Evolutionary conservation across 2,797 vertebrate species (phyloP).

Genomic region (Peromyscus nudipes): DNA sequence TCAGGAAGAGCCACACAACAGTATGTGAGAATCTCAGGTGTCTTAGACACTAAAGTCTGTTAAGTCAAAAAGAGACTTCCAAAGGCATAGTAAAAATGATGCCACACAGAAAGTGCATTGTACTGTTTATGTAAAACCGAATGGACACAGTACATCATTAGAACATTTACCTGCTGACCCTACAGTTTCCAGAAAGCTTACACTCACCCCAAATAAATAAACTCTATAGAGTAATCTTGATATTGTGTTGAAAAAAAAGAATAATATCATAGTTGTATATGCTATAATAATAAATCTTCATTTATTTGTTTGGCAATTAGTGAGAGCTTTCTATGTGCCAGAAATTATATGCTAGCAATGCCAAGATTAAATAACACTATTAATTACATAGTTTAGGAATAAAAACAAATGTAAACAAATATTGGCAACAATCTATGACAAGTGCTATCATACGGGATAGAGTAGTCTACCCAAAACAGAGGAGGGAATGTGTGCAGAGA

Average conservation of each 20-base stretch:
- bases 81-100: neutral
- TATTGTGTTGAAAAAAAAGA: neutral
- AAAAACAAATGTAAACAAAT: conserved; percentile 75
- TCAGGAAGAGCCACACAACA: neutral
- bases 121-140: neutral
- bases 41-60: neutral
- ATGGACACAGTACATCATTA: neutral
- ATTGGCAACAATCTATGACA: conserved; percentile 43
- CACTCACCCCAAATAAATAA: neutral
- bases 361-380: conserved; percentile 76
- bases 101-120: neutral
- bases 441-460: neutral
- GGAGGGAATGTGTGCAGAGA: neutral
- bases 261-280: neutral
- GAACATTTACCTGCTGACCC: neutral
- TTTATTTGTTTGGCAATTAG: conserved; percentile 58
- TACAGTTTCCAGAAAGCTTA: neutral
- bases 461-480: neutral
- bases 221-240: neutral
- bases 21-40: neutral
- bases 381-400: conserved; percentile 65
- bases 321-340: conserved; percentile 45
- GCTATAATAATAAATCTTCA: neutral
- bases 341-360: conserved; percentile 66
- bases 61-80: conserved; percentile 10